These are phyloP conservation scores for Galagoides demidoff DNA, from an alignment of 2,797 vertebrate genomes.

Conservation along the genomic window DNA sequence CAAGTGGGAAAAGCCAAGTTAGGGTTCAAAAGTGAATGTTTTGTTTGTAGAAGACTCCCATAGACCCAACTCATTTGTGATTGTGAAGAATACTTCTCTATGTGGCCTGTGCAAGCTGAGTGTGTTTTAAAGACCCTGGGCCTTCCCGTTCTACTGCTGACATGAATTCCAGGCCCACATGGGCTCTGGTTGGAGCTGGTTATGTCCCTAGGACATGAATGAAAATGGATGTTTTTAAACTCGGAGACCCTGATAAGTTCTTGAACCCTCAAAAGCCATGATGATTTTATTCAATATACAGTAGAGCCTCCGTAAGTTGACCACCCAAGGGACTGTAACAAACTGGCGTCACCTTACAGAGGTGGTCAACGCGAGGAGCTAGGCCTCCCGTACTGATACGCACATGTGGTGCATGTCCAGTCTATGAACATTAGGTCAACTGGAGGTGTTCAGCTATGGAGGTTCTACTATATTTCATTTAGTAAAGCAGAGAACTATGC, in stretches of 20 bases:
- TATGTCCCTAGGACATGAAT: background rate
- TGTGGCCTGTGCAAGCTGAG: background rate
- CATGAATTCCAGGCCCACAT: rapidly evolving
- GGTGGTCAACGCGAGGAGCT: no score
- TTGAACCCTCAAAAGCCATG: background rate
- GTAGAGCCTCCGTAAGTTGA: no score
- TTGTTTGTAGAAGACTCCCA: background rate
- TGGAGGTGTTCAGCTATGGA: no score
- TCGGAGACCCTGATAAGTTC: background rate
- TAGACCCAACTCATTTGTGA: background rate
- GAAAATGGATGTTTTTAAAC: background rate
- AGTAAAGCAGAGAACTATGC: background rate
- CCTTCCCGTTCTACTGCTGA: background rate
- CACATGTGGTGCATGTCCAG: no score
- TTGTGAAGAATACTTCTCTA: background rate
- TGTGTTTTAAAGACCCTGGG: background rate
- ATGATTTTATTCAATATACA: background rate
- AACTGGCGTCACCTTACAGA: no score
- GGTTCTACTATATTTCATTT: background rate
- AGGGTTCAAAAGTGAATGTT: background rate
- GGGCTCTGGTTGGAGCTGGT: background rate
- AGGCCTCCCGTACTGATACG: no score
- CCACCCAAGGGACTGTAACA: no score
- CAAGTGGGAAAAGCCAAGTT: background rate
- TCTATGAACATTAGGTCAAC: no score